phyloP scores from a whole-genome alignment of 2,113 vertebrate species.

The Rhodinocichla rosea region DNA sequence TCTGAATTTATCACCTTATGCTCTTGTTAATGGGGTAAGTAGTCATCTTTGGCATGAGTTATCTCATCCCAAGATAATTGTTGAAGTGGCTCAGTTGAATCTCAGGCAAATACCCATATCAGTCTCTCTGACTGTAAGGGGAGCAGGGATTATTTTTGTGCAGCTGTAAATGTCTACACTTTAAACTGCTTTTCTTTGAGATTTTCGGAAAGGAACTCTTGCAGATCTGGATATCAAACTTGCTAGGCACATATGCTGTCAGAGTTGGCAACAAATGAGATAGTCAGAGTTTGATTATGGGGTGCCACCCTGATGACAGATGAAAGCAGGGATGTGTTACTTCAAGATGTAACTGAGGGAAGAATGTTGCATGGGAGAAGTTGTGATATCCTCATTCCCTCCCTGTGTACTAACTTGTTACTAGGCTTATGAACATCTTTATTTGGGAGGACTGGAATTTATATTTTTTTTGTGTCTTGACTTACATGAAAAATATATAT shows the following conservation, averaged over 20 bases:
- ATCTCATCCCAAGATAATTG: background rate
- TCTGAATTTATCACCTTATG: background rate
- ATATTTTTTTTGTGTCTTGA: background rate
- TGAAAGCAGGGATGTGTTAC: background rate
- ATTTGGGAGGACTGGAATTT: background rate
- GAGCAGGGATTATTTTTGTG: background rate
- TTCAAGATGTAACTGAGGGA: background rate
- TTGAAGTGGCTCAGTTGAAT: background rate
- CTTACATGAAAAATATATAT: background rate
- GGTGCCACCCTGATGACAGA: background rate
- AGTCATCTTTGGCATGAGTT: background rate
- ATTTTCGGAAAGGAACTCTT: background rate
- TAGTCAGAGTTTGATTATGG: background rate
- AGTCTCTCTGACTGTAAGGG: background rate
- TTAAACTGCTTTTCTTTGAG: background rate
- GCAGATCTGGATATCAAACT: background rate
- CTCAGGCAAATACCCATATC: background rate
- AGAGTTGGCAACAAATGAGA: background rate
- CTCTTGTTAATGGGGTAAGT: background rate
- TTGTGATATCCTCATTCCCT: background rate
- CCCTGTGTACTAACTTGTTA: background rate
- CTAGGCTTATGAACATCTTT: background rate
- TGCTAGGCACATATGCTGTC: background rate
- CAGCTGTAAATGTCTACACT: background rate
- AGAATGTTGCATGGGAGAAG: background rate